Conservation (phyloP, 2,113 vertebrate species). For the Myotis yumanensis region DNA sequence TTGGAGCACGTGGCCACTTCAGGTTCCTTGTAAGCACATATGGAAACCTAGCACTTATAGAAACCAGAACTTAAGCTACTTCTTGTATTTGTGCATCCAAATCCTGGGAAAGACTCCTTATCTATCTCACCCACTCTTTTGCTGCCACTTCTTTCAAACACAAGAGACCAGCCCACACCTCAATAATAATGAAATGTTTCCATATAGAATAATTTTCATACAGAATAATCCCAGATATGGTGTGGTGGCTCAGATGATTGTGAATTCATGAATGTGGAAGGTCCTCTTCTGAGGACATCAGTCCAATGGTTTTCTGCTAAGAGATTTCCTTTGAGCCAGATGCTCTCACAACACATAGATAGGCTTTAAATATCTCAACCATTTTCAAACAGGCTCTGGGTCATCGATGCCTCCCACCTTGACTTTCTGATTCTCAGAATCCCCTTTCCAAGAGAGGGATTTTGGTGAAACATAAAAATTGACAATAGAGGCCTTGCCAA, state of each 20-base stretch:
- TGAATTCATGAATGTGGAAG: background rate
- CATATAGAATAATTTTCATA: background rate
- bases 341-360: background rate
- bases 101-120: background rate
- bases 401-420: background rate
- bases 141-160: background rate
- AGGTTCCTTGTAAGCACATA: background rate
- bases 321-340: slow-evolving; percentile 1
- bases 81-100: background rate
- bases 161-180: background rate
- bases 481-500: background rate
- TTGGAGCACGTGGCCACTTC: background rate
- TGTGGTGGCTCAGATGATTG: background rate
- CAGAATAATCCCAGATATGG: background rate
- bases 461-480: background rate
- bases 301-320: background rate
- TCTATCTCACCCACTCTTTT: background rate
- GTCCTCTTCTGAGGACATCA: background rate
- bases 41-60: background rate
- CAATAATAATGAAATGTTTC: background rate
- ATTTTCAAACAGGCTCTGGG: background rate
- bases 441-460: background rate
- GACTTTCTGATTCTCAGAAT: background rate
- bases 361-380: background rate
- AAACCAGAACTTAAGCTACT: background rate